Percentiles rank a stretch among this genome's conserved stretches.
Evolutionary conservation across 2,113 vertebrate species (phyloP).

Genomic region (Nanorana parkeri): DNA sequence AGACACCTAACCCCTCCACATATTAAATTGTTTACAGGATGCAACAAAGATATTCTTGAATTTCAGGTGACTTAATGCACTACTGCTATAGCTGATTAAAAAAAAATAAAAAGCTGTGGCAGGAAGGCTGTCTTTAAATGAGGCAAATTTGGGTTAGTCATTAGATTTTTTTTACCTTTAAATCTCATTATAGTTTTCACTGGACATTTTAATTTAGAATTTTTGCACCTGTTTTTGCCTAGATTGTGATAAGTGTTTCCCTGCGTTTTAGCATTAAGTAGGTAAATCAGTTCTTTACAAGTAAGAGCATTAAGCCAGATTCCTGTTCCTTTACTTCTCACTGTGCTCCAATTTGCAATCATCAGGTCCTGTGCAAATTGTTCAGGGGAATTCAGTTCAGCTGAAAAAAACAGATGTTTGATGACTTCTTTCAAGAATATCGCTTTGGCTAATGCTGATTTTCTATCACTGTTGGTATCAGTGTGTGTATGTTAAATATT

Average conservation of each 20-base stretch:
- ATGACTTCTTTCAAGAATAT: background rate
- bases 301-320: background rate
- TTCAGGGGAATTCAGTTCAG: background rate
- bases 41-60: too few species aligned
- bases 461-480: background rate
- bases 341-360: slow-evolving; percentile 6
- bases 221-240: background rate
- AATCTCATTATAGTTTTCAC: background rate
- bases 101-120: too few species aligned
- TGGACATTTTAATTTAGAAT: background rate
- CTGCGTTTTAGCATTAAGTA: background rate
- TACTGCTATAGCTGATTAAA: too few species aligned
- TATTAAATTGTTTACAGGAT: too few species aligned
- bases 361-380: background rate
- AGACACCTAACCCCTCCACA: too few species aligned
- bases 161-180: too few species aligned
- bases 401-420: slow-evolving; percentile 19
- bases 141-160: too few species aligned
- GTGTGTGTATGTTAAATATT: slow-evolving; percentile 7
- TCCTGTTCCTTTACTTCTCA: background rate
- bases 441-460: slow-evolving; percentile 22
- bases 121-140: too few species aligned
- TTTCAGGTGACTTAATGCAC: too few species aligned
- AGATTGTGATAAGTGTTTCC: background rate
- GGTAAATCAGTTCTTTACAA: background rate